Percentiles rank a stretch among this genome's conserved stretches.
Conservation (phyloP, 2,888 invertebrate species). For the Oscheius myriophilus region DNA sequence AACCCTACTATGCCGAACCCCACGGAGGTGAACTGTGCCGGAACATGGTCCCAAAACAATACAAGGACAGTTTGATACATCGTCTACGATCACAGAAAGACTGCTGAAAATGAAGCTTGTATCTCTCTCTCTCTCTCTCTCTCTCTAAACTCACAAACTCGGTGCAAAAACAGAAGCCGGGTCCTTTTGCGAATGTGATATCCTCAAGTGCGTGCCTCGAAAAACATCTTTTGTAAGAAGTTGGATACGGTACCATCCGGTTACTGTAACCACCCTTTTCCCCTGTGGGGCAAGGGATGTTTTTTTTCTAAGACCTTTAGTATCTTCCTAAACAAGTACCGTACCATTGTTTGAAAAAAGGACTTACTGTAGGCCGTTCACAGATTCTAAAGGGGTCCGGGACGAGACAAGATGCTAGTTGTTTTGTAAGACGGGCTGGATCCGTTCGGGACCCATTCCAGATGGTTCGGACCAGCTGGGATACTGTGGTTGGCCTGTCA, state of each 20-base stretch:
- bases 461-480: too few relatives aligned
- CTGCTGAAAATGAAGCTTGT: constrained; percentile 1
- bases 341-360: not conserved
- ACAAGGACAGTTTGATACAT: constrained; percentile 18
- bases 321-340: not conserved
- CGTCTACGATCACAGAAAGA: constrained; percentile 7
- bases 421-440: not conserved
- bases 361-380: not conserved
- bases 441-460: too few relatives aligned
- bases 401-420: constrained; percentile 4
- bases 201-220: constrained; percentile 9
- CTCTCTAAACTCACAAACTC: not conserved
- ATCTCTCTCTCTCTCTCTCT: not conserved
- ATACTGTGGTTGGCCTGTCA: too few relatives aligned
- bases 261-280: constrained; percentile 7
- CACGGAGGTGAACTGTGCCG: constrained; percentile 9
- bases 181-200: not conserved
- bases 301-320: constrained; percentile 6
- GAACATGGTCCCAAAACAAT: constrained; percentile 17
- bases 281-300: constrained; percentile 18
- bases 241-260: constrained; percentile 15
- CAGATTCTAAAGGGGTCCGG: constrained; percentile 26
- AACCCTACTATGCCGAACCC: constrained; percentile 4
- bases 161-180: constrained; percentile 8
- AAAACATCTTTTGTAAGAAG: constrained; percentile 10